These are phyloP conservation scores for Metellina segmentata DNA, from an alignment of 2,888 invertebrate species.

Conservation along the genomic window DNA sequence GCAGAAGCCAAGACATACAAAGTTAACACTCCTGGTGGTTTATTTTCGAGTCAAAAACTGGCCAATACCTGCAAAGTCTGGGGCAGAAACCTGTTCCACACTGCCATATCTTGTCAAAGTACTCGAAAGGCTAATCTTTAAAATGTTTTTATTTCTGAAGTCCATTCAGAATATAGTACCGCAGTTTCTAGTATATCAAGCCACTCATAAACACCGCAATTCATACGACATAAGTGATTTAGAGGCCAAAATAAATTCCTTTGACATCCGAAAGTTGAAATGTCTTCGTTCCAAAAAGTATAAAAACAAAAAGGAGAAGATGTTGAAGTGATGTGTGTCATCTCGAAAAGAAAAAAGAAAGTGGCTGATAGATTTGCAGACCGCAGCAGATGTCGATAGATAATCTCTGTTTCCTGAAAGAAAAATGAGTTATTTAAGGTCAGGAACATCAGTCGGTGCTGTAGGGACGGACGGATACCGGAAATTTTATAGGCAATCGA, in stretches of 20 bases:
- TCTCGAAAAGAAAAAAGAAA: neutral
- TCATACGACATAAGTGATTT: neutral
- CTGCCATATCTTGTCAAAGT: too few relatives aligned
- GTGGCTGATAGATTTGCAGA: constrained; percentile 2
- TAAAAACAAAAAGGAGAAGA: neutral
- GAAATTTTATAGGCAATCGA: constrained; percentile 60
- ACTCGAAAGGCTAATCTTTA: too few relatives aligned
- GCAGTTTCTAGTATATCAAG: too few relatives aligned
- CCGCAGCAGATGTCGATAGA: constrained; percentile 29
- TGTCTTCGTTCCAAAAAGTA: neutral
- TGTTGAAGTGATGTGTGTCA: neutral
- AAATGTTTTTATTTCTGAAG: too few relatives aligned
- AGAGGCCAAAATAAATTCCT: neutral
- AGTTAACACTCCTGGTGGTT: too few relatives aligned
- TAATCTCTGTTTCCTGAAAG: constrained; percentile 24
- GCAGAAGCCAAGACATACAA: too few relatives aligned
- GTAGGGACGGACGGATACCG: constrained; percentile 29
- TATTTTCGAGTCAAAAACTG: too few relatives aligned
- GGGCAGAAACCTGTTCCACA: too few relatives aligned
- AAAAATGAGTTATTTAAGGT: constrained; percentile 44
- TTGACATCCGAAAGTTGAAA: neutral
- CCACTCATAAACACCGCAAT: neutral
- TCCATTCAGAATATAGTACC: too few relatives aligned
- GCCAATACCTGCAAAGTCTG: too few relatives aligned
- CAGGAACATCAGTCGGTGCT: constrained; percentile 19